Conservation (phyloP, 37 sponge, comb jelly and placozoan genomes). For the Mnemiopsis leidyi region DNA sequence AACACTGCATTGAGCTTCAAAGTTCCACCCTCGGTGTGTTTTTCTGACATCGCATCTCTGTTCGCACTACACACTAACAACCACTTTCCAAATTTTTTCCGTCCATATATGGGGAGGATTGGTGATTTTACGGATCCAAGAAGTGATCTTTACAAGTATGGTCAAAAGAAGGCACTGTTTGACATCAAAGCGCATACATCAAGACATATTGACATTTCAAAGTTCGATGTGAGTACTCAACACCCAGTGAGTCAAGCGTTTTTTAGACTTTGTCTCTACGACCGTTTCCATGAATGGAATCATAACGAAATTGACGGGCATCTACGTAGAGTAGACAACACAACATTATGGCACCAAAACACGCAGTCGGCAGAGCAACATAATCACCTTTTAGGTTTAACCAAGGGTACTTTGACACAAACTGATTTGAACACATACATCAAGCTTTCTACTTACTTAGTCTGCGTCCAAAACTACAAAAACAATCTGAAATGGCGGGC, state of each 20-base stretch:
- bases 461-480: neutral
- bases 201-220: neutral
- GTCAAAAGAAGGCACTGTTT: constrained; percentile 2
- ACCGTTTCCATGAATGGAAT: neutral
- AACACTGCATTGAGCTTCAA: neutral
- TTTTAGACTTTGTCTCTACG: neutral
- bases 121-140: constrained; percentile 1
- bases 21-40: neutral
- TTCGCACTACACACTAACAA: neutral
- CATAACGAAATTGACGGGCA: neutral
- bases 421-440: neutral
- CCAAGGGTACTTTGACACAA: neutral
- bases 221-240: neutral
- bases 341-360: neutral
- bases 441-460: neutral
- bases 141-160: neutral
- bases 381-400: neutral
- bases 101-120: neutral
- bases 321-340: constrained; percentile 5
- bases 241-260: neutral
- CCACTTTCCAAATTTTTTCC: neutral
- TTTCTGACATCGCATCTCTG: neutral
- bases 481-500: neutral
- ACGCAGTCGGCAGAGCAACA: neutral
- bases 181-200: neutral